phyloP scores from a whole-genome alignment of 2,113 vertebrate species.

The Thomomys bottae region DNA sequence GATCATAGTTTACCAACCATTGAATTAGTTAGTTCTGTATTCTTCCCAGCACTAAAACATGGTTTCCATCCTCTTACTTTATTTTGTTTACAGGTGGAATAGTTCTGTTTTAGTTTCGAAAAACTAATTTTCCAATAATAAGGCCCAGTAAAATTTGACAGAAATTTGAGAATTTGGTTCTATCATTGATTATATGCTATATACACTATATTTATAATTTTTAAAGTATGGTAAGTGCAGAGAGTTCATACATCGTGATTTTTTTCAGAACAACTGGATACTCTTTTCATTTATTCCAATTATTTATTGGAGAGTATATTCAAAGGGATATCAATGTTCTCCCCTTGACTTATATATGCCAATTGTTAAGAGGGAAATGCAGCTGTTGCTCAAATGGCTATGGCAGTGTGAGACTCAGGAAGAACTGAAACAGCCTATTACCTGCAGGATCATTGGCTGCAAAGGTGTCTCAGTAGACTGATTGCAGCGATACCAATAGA shows the following conservation, averaged over 20 bases:
- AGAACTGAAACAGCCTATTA: constrained; percentile 81
- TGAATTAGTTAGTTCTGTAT: neutral
- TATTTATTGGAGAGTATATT: neutral
- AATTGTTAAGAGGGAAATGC: constrained; percentile 61
- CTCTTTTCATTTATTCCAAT: neutral
- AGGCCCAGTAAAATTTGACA: neutral
- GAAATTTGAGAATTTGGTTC: constrained; percentile 18
- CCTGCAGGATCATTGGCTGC: constrained; percentile 65
- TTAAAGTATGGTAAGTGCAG: neutral
- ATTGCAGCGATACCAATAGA: constrained; percentile 57
- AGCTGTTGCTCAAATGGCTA: constrained; percentile 65
- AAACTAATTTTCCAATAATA: constrained; percentile 45
- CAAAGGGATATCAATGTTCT: constrained; percentile 14
- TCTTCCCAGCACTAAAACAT: neutral
- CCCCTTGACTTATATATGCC: constrained; percentile 26
- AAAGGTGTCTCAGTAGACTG: constrained; percentile 57
- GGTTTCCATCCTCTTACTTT: constrained; percentile 3
- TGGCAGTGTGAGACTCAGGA: constrained; percentile 57
- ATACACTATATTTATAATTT: neutral
- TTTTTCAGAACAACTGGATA: neutral
- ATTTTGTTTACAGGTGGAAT: constrained; percentile 45
- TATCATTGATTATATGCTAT: neutral
- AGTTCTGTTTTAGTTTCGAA: neutral
- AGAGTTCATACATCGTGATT: too few species aligned
- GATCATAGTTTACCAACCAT: neutral